Conservation (phyloP, 2,888 invertebrate species). For the Dioctria rufipes region DNA sequence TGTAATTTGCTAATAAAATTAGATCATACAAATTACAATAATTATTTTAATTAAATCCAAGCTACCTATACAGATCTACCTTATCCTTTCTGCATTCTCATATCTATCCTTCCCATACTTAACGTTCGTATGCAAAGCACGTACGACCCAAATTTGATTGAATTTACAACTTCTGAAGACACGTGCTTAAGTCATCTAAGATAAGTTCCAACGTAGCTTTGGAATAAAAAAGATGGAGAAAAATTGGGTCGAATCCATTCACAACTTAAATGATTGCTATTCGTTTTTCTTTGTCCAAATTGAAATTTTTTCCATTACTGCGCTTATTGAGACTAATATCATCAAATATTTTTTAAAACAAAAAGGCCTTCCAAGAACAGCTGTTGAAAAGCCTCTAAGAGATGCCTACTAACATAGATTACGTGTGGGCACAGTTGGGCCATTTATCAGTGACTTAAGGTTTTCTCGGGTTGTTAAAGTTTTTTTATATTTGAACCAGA, state of each 20-base stretch:
- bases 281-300: slow-evolving; percentile 10
- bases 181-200: slow-evolving; percentile 7
- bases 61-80: too few species aligned
- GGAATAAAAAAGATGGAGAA: slow-evolving; percentile 7
- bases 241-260: slow-evolving; percentile 16
- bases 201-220: slow-evolving; percentile 8
- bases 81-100: too few species aligned
- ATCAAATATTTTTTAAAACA: too few species aligned
- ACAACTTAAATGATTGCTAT: not conserved
- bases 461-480: slow-evolving; percentile 7
- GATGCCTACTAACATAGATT: too few species aligned
- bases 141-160: slow-evolving; percentile 32
- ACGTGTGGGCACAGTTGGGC: too few species aligned
- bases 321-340: not conserved
- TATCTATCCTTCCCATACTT: too few species aligned
- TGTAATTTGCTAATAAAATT: too few species aligned
- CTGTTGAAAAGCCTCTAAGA: too few species aligned
- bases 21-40: too few species aligned
- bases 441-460: not conserved
- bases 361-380: too few species aligned
- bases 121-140: slow-evolving; percentile 30
- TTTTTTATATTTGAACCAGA: too few species aligned
- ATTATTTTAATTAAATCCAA: too few species aligned
- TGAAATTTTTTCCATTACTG: not conserved
- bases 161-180: slow-evolving; percentile 20